phyloP scores from a whole-genome alignment of 2,888 invertebrate species.

The Baronia brevicornis region DNA sequence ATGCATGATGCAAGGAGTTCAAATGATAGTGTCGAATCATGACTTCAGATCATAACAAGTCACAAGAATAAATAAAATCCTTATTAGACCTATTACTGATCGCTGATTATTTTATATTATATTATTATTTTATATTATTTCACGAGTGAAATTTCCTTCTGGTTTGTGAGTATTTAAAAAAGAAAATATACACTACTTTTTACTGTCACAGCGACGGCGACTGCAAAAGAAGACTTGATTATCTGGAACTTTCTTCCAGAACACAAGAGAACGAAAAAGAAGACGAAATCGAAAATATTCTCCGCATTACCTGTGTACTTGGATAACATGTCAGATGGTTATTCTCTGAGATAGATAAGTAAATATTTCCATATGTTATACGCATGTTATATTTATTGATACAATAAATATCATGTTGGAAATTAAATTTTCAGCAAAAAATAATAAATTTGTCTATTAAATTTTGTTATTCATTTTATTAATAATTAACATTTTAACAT shows the following conservation, averaged over 20 bases:
- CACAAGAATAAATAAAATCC: no score
- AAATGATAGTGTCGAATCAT: no score
- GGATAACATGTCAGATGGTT: conserved; percentile 38
- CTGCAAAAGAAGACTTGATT: conserved; percentile 58
- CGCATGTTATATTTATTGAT: conserved; percentile 5
- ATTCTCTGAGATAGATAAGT: conserved; percentile 24
- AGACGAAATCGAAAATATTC: conserved; percentile 32
- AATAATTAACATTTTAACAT: no score
- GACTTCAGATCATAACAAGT: no score
- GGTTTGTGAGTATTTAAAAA: no score
- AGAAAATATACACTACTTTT: no score
- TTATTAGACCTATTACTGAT: no score
- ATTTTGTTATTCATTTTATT: no score
- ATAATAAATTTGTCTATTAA: no score
- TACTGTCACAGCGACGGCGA: conserved; percentile 63
- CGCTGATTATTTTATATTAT: neutral
- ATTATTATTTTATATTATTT: conserved; percentile 6
- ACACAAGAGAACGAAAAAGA: conserved; percentile 34
- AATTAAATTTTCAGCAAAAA: conserved; percentile 7
- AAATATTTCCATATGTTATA: neutral
- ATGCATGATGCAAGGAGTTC: no score
- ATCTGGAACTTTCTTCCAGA: conserved; percentile 70
- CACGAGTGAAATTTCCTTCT: no score
- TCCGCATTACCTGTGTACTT: conserved; percentile 45
- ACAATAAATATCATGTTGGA: conserved; percentile 19